phyloP scores from a whole-genome alignment of 2,113 vertebrate genomes.

The Epinephelus lanceolatus region DNA sequence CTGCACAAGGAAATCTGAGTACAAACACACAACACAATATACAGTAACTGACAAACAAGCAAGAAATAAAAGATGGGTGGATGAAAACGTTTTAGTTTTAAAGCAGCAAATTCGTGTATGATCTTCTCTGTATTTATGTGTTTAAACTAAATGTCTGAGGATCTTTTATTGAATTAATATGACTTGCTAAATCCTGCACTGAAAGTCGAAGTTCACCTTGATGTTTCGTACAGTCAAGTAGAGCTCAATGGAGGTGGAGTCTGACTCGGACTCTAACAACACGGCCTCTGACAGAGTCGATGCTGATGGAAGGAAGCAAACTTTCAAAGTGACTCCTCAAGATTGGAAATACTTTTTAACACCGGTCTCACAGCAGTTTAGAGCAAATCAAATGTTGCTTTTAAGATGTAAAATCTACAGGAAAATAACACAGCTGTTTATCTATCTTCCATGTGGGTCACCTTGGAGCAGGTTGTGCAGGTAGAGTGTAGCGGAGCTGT shows the following conservation, averaged over 20 bases:
- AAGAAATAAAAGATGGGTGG: too few species aligned
- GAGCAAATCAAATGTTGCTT: neutral
- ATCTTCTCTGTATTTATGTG: neutral
- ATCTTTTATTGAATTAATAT: neutral
- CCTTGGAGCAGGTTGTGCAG: conserved; percentile 89
- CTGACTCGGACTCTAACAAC: conserved; percentile 81
- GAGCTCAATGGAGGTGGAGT: conserved; percentile 87
- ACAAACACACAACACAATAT: neutral
- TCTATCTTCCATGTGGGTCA: conserved; percentile 56
- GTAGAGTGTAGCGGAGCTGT: conserved; percentile 89
- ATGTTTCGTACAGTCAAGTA: conserved; percentile 87
- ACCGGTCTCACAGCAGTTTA: neutral
- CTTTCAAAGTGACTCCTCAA: neutral
- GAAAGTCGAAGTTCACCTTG: conserved; percentile 85
- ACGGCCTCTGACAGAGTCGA: conserved; percentile 86
- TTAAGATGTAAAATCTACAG: neutral
- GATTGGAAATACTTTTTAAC: neutral
- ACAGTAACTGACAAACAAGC: too few species aligned
- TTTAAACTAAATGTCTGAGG: neutral
- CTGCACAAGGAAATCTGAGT: neutral
- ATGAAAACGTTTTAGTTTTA: neutral
- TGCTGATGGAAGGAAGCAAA: conserved; percentile 71
- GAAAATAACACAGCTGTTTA: neutral
- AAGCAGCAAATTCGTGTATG: neutral
- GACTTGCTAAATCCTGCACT: neutral